Evolutionary conservation across 2,113 vertebrate species (phyloP).

Genomic region (Tupaia tana): DNA sequence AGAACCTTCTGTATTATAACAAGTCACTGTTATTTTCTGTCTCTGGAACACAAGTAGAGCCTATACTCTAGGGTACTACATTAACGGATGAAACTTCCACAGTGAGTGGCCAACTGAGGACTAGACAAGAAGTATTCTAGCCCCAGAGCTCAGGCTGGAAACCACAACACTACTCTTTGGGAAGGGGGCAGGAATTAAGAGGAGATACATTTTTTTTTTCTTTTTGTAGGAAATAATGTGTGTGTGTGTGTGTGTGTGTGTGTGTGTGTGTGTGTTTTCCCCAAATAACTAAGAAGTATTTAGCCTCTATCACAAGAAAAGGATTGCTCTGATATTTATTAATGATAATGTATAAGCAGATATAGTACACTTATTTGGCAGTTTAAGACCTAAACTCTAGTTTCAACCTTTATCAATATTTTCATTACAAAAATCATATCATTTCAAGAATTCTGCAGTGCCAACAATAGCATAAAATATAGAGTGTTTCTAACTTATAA

Average conservation of each 20-base stretch:
- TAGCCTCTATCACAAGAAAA: neutral
- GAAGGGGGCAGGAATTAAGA: neutral
- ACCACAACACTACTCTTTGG: neutral
- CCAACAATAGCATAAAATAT: neutral
- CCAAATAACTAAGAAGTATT: neutral
- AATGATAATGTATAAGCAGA: neutral
- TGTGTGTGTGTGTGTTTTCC: neutral
- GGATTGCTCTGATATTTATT: neutral
- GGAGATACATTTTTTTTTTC: neutral
- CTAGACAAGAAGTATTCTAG: neutral
- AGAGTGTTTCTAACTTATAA: neutral
- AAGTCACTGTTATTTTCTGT: neutral
- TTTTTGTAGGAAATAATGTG: too few relatives aligned
- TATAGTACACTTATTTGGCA: neutral
- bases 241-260: too few relatives aligned
- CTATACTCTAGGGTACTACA: neutral
- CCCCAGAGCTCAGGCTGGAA: neutral
- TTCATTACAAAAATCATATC: neutral
- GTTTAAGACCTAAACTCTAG: neutral
- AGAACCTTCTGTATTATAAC: neutral
- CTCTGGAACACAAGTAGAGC: neutral
- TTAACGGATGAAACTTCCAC: neutral
- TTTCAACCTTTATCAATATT: neutral
- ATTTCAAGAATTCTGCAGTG: neutral
- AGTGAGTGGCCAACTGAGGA: neutral